Evolutionary conservation across 2,113 vertebrate species (phyloP).

Genomic region (Pomatostomus ruficeps): DNA sequence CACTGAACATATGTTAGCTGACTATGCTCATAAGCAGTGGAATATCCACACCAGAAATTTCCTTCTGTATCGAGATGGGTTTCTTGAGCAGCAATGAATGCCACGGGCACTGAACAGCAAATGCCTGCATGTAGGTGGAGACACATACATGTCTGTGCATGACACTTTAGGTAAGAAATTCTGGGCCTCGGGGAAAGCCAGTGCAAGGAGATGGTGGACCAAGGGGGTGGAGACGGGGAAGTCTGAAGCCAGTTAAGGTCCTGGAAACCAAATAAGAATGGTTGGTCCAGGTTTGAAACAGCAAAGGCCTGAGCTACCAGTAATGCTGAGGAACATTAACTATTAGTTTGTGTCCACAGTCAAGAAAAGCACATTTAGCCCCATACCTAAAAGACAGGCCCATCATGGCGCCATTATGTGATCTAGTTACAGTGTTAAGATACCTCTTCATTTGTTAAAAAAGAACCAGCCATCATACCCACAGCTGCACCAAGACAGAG

Average conservation of each 20-base stretch:
- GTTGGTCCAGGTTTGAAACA: not conserved
- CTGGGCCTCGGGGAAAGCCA: not conserved
- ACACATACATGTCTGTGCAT: fast-evolving
- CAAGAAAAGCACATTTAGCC: not conserved
- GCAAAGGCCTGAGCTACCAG: not conserved
- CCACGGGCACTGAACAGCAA: not conserved
- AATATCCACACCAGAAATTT: not conserved
- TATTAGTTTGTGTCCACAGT: not conserved
- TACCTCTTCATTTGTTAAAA: not conserved
- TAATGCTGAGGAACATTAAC: not conserved
- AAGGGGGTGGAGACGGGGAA: not conserved
- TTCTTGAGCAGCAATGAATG: not conserved
- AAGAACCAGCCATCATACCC: not conserved
- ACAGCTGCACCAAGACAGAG: not conserved
- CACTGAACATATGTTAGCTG: not conserved
- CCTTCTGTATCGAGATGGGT: not conserved
- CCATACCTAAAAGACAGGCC: not conserved
- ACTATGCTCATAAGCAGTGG: not conserved
- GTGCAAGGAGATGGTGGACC: not conserved
- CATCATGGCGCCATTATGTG: not conserved
- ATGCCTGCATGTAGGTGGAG: not conserved
- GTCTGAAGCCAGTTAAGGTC: not conserved
- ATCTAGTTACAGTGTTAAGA: not conserved
- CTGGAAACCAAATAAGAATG: not conserved
- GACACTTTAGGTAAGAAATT: not conserved